These are phyloP conservation scores for Drosophila quadrilineata DNA, from an alignment of 1,140 invertebrate species.

Conservation along the genomic window DNA sequence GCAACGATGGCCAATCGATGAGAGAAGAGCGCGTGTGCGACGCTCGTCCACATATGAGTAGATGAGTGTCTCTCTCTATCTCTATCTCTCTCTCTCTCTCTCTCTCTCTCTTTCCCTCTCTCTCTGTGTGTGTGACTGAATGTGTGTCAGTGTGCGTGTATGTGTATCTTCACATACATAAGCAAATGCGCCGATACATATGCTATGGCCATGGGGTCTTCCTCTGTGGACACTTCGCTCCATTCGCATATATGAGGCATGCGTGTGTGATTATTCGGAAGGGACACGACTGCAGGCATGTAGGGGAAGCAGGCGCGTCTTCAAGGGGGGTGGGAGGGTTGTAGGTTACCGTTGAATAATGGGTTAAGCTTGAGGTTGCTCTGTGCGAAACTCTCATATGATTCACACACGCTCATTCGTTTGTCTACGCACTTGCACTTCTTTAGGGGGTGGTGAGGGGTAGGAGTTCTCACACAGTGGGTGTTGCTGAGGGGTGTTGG, in stretches of 20 bases:
- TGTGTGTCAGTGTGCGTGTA: constrained; percentile 17
- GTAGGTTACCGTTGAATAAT: constrained; percentile 8
- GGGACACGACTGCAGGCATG: not conserved
- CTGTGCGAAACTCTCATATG: constrained; percentile 10
- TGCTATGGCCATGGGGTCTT: constrained; percentile 47
- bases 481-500: too few species aligned
- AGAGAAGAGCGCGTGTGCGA: constrained; percentile 69
- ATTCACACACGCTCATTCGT: constrained; percentile 12
- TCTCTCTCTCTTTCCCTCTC: too few species aligned
- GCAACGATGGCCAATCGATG: constrained; percentile 71
- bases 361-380: constrained; percentile 43
- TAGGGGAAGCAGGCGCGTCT: not conserved
- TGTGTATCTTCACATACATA: constrained; percentile 28
- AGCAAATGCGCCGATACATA: constrained; percentile 56
- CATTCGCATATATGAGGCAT: constrained; percentile 1
- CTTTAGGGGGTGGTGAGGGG: not conserved
- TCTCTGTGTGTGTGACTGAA: constrained; percentile 5
- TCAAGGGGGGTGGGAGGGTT: not conserved
- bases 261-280: not conserved
- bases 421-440: not conserved
- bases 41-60: constrained; percentile 30
- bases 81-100: too few species aligned
- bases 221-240: constrained; percentile 10
- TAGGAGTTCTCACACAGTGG: too few species aligned
- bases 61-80: constrained; percentile 16